These are phyloP conservation scores for Leptinotarsa texana DNA, from an alignment of 1,140 invertebrate species.

Conservation along the genomic window DNA sequence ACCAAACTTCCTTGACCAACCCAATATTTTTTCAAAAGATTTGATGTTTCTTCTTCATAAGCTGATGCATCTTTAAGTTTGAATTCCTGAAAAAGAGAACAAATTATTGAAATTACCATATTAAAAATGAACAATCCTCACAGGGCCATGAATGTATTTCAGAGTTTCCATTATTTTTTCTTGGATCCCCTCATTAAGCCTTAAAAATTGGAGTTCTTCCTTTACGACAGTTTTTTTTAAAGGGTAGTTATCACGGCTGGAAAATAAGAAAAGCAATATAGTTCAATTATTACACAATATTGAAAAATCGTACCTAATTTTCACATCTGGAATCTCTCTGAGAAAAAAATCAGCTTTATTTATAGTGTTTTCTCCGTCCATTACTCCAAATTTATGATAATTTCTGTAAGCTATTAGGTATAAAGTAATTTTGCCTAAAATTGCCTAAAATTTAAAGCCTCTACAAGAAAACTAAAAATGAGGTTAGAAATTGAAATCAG, in stretches of 20 bases:
- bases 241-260: conserved; percentile 39
- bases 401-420: background rate
- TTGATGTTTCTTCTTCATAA: conserved; percentile 67
- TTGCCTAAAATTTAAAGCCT: background rate
- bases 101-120: conserved; percentile 5
- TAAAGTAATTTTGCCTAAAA: background rate
- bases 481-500: conserved; percentile 12
- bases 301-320: conserved; percentile 46
- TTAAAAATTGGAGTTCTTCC: conserved; percentile 72
- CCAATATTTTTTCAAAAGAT: conserved; percentile 72
- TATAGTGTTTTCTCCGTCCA: conserved; percentile 49
- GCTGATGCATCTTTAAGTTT: conserved; percentile 55
- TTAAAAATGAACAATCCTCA: background rate
- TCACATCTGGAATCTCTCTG: conserved; percentile 47
- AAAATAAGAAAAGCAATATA: conserved; percentile 30
- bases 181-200: conserved; percentile 67
- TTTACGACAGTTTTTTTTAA: conserved; percentile 60
- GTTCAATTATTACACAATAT: conserved; percentile 21
- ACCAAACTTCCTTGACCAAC: conserved; percentile 72
- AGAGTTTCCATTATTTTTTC: conserved; percentile 72
- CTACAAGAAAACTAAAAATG: background rate
- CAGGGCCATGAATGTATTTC: conserved; percentile 69
- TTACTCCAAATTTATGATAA: conserved; percentile 31
- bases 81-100: conserved; percentile 56
- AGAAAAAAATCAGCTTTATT: conserved; percentile 51